These are phyloP conservation scores for Apoderus coryli DNA, from an alignment of 2,888 invertebrate species.

Conservation along the genomic window DNA sequence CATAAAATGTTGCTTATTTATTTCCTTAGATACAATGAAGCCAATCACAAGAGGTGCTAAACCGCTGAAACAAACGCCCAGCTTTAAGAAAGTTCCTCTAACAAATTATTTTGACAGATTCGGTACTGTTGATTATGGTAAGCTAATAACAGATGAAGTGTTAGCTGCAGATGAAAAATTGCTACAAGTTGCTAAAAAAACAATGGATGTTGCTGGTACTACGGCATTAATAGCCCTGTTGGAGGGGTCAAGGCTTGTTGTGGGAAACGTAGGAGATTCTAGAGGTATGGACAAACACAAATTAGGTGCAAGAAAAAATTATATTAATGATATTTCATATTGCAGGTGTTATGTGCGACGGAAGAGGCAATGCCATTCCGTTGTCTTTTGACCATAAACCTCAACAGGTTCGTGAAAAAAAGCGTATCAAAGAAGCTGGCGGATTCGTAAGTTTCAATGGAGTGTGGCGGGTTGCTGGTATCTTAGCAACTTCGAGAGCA, in stretches of 20 bases:
- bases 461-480: conserved; percentile 92
- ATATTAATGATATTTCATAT: no score
- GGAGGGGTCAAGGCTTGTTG: conserved; percentile 66
- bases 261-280: conserved; percentile 95
- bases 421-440: conserved; percentile 86
- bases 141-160: conserved; percentile 74
- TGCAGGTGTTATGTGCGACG: conserved; percentile 92
- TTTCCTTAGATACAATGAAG: conserved; percentile 37
- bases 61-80: conserved; percentile 34
- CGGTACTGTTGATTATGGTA: conserved; percentile 65
- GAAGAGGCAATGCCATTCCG: conserved; percentile 76
- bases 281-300: no score
- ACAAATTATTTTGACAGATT: conserved; percentile 54
- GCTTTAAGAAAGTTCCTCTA: conserved; percentile 35
- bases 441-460: conserved; percentile 92
- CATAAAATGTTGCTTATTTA: no score
- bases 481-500: conserved; percentile 85
- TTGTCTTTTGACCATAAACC: conserved; percentile 95
- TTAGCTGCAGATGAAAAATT: conserved; percentile 69
- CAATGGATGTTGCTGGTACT: conserved; percentile 67
- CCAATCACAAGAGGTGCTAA: conserved; percentile 47
- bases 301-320: no score
- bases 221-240: conserved; percentile 84
- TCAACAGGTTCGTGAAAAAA: conserved; percentile 84
- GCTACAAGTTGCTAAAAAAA: conserved; percentile 69